These are phyloP conservation scores for Agrilus cyanescens DNA, from an alignment of 2,888 invertebrate genomes.

Conservation along the genomic window DNA sequence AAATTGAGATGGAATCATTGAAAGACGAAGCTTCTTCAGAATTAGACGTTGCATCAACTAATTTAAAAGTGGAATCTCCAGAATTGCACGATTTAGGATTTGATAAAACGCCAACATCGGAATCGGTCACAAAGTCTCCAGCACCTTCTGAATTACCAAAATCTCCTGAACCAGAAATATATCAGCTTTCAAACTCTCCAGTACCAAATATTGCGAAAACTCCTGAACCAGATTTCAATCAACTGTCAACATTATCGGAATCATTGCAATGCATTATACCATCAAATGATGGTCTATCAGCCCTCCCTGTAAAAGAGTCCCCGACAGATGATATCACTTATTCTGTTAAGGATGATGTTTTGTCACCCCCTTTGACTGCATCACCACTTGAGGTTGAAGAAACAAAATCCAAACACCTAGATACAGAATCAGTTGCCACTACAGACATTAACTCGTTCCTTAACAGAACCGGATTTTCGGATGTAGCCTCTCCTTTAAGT, in stretches of 20 bases:
- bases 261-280: constrained; percentile 5
- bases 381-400: not conserved
- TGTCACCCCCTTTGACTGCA: constrained; percentile 4
- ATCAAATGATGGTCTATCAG: not conserved
- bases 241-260: constrained; percentile 5
- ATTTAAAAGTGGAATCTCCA: constrained; percentile 2
- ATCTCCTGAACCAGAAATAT: constrained; percentile 8
- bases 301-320: constrained; percentile 8
- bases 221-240: constrained; percentile 7
- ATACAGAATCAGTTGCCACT: constrained; percentile 18
- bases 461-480: constrained; percentile 20
- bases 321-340: constrained; percentile 30
- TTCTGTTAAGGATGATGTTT: constrained; percentile 28
- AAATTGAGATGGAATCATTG: not conserved
- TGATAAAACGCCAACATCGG: not conserved
- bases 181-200: constrained; percentile 1
- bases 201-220: constrained; percentile 4
- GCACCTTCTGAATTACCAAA: constrained; percentile 2
- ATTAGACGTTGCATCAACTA: not conserved
- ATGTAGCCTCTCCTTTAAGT: constrained; percentile 22
- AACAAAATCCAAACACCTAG: constrained; percentile 9
- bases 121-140: not conserved
- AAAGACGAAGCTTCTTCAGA: not conserved
- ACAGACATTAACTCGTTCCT: constrained; percentile 23
- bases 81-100: constrained; percentile 2